Evolutionary conservation across 2,113 vertebrate genomes (phyloP), one percentile per base, ranked within the genome.

Genomic region (Colinus virginianus): DNA sequence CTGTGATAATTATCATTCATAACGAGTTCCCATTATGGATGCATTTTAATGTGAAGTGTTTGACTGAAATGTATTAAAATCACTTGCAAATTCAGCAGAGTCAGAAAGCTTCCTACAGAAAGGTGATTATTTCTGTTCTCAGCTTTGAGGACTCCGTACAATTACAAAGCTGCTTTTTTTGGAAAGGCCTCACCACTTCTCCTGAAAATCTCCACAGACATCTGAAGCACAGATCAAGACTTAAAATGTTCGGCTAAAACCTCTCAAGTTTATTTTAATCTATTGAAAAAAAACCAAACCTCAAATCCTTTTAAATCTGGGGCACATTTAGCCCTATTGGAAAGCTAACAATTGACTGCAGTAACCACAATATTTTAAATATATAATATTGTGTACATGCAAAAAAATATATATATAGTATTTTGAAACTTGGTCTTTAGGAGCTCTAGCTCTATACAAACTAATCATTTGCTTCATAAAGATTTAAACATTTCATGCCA

Each of bases 311-410:
- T 6, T n/a, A 4, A 68, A 84, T 61, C 21, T 15, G 43, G 42
- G 28, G 32, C 55, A 34, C 46, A 32, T 23, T 3, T 11, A 79
- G 7, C 26, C 26, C 7, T 34, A n/a, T 1, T 40, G 78, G 76
- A 58, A 76, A 70, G 8, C 42, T 36, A 28, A 18, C 22, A 61
- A 30, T 13, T 68, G 46, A 13, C 26, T 69, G 38, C 20, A 64
- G 42, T 5, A 86, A 42, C 62, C 36, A 22, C 0, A 2, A 12
- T 7, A 22, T 38, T 51, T 78, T 55, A 51, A 30, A 38, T 7
- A 38, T 3, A 2, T 4, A 21, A 6, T 15, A 12, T 63, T 23
- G 48, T 0, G 4, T 21, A 55, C 63, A 45, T 3, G 8, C 63
- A 48, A 59, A 63, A 58, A 16, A 1, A 17, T 2, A 4, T 36